Base-by-base conservation (phyloP, 2,888 invertebrate species). In the Machimus rusticus region DNA sequence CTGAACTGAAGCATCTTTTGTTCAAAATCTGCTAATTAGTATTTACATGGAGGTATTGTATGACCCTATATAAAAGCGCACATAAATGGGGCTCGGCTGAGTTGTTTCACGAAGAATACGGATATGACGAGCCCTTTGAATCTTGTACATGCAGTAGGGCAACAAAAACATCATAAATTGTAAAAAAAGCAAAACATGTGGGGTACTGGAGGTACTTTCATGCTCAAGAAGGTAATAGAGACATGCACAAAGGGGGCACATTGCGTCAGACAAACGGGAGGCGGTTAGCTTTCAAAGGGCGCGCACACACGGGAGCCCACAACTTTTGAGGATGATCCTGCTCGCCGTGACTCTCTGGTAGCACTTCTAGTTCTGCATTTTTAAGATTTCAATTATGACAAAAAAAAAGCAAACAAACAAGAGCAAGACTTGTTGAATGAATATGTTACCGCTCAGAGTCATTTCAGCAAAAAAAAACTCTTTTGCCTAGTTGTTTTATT, bases 1-100 rank as follows among this genome's bases (percentile, higher is more conserved):
- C 74, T 74, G 81, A 82, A 87, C 88, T 87, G 86, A 87, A 88
- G 86, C 87, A 87, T 88, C 88, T 87, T 88, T 88, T 88, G 88
- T 88, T 88, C 28, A 81, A 88, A 88, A 88, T 84, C 88, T 88
- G 88, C 88, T 88, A 88, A 88, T 88, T 88, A 88, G 88, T 88
- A 86, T 87, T 88, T 87, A 88, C 87, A 87, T 88, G 82, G 74
- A 76, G 87, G 81, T 81, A 81, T 81, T 81, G 81, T 88, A 88
- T 88, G 86, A 88, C 88, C 88, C 88, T 77, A 88, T 77, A 88
- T 51, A 81, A 81, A 55, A 86, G 86, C 86, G 81, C 86, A 86
- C 81, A 78, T 84, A 87, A 87, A 85, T 84, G 85, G 85, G 87
- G 78, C 81, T 81, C 74, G 74, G 87, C 87, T 39, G 76, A 76